Percentiles rank a stretch among this genome's conserved stretches.
These are phyloP conservation scores for Chloroceryle inda DNA, from an alignment of 2,797 vertebrate species.

Conservation along the genomic window DNA sequence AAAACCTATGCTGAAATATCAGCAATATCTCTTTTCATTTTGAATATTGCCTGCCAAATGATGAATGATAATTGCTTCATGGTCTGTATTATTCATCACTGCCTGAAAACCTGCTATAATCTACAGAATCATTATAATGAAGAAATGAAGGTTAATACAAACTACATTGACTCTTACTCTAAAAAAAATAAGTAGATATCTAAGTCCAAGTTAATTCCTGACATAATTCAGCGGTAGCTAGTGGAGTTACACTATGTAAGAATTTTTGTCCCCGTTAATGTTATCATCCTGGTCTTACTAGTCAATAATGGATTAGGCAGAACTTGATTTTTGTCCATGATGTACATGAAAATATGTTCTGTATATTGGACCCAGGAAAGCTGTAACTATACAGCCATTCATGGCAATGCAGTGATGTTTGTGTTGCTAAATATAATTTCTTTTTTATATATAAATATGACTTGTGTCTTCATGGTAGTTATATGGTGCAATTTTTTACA, in stretches of 20 bases:
- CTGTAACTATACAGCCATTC: not conserved
- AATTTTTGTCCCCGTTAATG: not conserved
- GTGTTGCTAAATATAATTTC: not conserved
- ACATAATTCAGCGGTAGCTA: not conserved
- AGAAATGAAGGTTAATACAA: not conserved
- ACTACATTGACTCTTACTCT: not conserved
- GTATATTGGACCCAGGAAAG: not conserved
- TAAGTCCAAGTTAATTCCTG: not conserved
- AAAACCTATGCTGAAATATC: not conserved
- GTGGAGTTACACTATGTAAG: not conserved
- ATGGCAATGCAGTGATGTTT: conserved; percentile 16
- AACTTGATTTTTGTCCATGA: not conserved
- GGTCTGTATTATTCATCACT: not conserved
- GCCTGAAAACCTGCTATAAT: not conserved
- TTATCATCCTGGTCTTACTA: not conserved
- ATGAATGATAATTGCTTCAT: not conserved
- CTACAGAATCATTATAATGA: not conserved
- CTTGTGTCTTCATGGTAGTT: not conserved
- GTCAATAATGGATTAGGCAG: not conserved
- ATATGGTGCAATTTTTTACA: not conserved
- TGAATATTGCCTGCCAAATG: not conserved
- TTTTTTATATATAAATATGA: not conserved
- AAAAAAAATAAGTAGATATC: not conserved
- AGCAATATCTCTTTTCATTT: not conserved
- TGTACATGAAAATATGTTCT: not conserved